These are phyloP conservation scores for Drosophila equinoxialis DNA, from an alignment of 1,140 invertebrate genomes.

Conservation along the genomic window DNA sequence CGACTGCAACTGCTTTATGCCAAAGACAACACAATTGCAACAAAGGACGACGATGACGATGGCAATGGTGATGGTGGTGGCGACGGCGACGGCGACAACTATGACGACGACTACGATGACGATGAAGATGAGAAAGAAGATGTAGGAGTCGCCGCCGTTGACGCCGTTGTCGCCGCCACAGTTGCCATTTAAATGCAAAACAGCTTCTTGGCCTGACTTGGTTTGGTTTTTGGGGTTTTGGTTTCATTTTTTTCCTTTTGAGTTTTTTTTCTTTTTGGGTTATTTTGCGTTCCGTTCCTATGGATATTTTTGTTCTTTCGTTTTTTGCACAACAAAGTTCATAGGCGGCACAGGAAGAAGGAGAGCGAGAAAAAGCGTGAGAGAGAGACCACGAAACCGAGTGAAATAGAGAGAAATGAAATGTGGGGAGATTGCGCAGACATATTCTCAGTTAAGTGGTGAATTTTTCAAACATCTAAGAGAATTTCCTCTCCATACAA, in stretches of 20 bases:
- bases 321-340: conserved; percentile 35
- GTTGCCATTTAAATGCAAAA: conserved; percentile 71
- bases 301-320: background rate
- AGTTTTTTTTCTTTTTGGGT: conserved; percentile 11
- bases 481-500: background rate
- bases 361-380: background rate
- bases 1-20: conserved; percentile 31
- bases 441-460: background rate
- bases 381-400: background rate
- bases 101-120: conserved; percentile 4
- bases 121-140: conserved; percentile 1
- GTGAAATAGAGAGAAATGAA: background rate
- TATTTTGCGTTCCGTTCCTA: background rate
- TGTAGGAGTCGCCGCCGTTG: conserved; percentile 21
- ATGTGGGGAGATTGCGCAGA: conserved; percentile 8
- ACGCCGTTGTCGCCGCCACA: conserved; percentile 46
- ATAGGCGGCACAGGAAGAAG: conserved; percentile 25
- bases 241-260: conserved; percentile 3
- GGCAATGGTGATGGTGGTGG: background rate
- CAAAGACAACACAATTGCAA: conserved; percentile 65
- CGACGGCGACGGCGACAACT: conserved; percentile 13
- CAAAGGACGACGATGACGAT: conserved; percentile 44
- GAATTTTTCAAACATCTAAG: background rate
- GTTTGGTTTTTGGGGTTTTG: conserved; percentile 34
- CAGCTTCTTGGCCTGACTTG: conserved; percentile 51